Evolutionary conservation across 2,113 vertebrate species (phyloP), one percentile per base, ranked within the genome.

Genomic region (Todiramphus saurophagus): DNA sequence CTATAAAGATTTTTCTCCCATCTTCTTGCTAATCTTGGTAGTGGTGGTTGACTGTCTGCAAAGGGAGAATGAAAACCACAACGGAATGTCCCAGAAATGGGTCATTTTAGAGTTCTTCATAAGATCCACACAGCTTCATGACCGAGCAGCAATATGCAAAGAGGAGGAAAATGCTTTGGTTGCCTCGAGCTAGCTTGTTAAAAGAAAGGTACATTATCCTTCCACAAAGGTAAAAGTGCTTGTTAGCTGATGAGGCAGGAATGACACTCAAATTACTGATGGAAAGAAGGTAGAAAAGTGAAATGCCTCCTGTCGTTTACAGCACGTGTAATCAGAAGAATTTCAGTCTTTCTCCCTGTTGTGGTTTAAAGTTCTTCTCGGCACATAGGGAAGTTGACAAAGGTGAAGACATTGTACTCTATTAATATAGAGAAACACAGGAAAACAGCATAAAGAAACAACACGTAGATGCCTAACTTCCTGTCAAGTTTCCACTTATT

Each of bases 371-470:
- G 98, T 15, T 98, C 98, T 94, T 99, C 99, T 84, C 96, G 97
- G 98, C 99, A 99, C 99, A 99, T 99, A 92, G 99, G 99, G 94
- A 99, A 97, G 98, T 99, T 99, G 98, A 99, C 99, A 60, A 99
- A 99, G 84, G 99, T 99, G 98, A 99, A 99, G 97, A 99, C 99
- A 31, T 99, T 99, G 96, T 99, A 99, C 94, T 99, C 99, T 80
- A 99, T 99, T 98, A 99, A 98, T 97, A 99, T 98, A 70, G 99
- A 99, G 98, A 99, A 98, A 97, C 99, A 99, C 96, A 99, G 96
- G 98, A 99, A 99, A 97, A 99, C 2, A 13, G 97, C 99, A 35
- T 99, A 99, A 86, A 99, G 98, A 73, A 98, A 53, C 74, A 99
- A 96, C 60, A 99, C 99, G 1, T 99, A 99, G 50, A 99, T 14